Evolutionary conservation across 2,888 invertebrate genomes (phyloP).

Genomic region (Epinotia bilunana): DNA sequence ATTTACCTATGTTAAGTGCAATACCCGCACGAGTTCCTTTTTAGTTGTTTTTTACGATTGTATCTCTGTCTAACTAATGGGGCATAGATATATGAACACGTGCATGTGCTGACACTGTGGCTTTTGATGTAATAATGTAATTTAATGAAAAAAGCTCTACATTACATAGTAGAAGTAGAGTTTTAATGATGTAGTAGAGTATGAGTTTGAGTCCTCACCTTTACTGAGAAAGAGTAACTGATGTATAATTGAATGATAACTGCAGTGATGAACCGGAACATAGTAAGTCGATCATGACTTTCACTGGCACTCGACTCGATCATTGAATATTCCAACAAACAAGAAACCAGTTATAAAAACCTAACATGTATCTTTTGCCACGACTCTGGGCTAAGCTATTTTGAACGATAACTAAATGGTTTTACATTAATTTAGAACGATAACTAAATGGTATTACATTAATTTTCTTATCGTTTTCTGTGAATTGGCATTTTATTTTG

Average conservation of each 20-base stretch:
- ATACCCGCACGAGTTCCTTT: background rate
- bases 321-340: conserved; percentile 73
- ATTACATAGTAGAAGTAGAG: no score
- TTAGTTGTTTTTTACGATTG: no score
- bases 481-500: conserved; percentile 53
- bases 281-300: conserved; percentile 76
- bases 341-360: conserved; percentile 73
- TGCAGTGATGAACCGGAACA: conserved; percentile 72
- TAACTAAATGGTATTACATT: conserved; percentile 54
- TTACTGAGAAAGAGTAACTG: conserved; percentile 39
- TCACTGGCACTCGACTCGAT: conserved; percentile 81
- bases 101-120: no score
- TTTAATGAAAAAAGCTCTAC: no score
- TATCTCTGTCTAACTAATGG: no score
- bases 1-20: conserved; percentile 20
- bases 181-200: no score
- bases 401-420: conserved; percentile 51
- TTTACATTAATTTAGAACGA: conserved; percentile 58
- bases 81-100: no score
- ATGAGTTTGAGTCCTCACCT: background rate
- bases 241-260: conserved; percentile 63
- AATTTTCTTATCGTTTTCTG: conserved; percentile 62
- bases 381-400: conserved; percentile 54
- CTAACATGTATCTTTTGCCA: conserved; percentile 56
- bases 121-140: no score